These are phyloP conservation scores for Lordiphosa andalusiaca DNA, from an alignment of 2,888 invertebrate genomes.

Conservation along the genomic window DNA sequence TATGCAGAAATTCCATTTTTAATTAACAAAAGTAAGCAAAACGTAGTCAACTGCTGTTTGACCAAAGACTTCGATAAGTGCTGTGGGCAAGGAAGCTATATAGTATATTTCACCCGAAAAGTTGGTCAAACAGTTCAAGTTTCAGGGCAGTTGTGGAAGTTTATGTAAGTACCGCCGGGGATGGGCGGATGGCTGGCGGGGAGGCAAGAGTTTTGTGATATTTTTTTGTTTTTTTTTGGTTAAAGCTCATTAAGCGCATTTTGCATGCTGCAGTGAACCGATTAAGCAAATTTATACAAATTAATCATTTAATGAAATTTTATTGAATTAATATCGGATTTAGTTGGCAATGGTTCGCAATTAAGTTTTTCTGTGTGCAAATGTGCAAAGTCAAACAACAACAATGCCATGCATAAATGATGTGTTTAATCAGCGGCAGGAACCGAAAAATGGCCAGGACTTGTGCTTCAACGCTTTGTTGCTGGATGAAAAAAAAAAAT, in stretches of 20 bases:
- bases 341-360: conserved; percentile 25
- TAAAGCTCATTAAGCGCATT: conserved; percentile 60
- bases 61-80: conserved; percentile 52
- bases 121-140: conserved; percentile 17
- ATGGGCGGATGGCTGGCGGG: background rate
- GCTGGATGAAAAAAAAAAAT: conserved; percentile 51
- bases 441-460: conserved; percentile 11
- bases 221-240: conserved; percentile 19
- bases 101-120: conserved; percentile 21
- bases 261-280: conserved; percentile 41
- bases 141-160: conserved; percentile 36
- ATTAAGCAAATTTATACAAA: conserved; percentile 51
- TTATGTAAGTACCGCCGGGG: conserved; percentile 7
- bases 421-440: conserved; percentile 58
- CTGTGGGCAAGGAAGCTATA: conserved; percentile 20
- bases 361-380: conserved; percentile 11
- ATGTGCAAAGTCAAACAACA: conserved; percentile 49
- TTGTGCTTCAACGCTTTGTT: conserved; percentile 48
- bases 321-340: conserved; percentile 63
- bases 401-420: conserved; percentile 38
- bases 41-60: conserved; percentile 31
- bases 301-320: conserved; percentile 55
- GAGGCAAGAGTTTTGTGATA: conserved; percentile 1
- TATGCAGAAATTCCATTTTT: conserved; percentile 50
- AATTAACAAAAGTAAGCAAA: conserved; percentile 61